Base-by-base conservation (phyloP, 1,140 invertebrate genomes). In the Conus betulinus region DNA sequence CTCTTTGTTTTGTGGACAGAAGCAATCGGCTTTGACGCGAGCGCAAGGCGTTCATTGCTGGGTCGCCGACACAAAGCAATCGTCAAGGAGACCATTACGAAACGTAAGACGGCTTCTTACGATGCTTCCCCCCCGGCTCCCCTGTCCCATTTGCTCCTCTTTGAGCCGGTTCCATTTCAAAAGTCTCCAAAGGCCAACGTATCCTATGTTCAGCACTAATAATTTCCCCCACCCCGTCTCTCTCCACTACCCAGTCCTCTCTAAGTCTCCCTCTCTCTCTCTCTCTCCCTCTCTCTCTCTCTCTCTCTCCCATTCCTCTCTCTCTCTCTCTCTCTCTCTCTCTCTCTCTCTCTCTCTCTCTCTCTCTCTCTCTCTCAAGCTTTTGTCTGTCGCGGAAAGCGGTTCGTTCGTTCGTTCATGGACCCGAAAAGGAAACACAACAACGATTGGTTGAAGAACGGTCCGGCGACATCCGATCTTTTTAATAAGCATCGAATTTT, bases 31-130 rank as follows among this genome's bases (percentile, higher is more conserved):
- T 78, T 78, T 6, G n/a, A 27, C 25, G 39, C 39, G 25, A 13
- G 76, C 76, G 39, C 6, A 27, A 23, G 76, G 23, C 13, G 8
- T 39, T 23, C 11, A 7, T 8, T 5, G 13, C 8, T 25, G 8
- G 7, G 76, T 39, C 27, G n/a, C 7, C 76, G 7, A 78, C 76
- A 78, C 76, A 39, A 39, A 39, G 7, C 25, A 39, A 8, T 78
- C 76, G 25, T 78, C 25, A 78, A 13, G 23, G 15, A 8, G 76
- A 39, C 27, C 76, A 78, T 78, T 78, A 27, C 23, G 76, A 78
- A 78, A 78, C 76, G 23, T 78, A 78, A 39, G 76, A 25, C n/a
- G 76, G 76, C 76, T 78, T 78, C 76, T 78, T 39, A 78, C 76
- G 25, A 39, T 25, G 27, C 76, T 78, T 27, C 7, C 76, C 25